Evolutionary conservation across 2,888 invertebrate genomes (phyloP).

Genomic region (Ophion slaviceki): DNA sequence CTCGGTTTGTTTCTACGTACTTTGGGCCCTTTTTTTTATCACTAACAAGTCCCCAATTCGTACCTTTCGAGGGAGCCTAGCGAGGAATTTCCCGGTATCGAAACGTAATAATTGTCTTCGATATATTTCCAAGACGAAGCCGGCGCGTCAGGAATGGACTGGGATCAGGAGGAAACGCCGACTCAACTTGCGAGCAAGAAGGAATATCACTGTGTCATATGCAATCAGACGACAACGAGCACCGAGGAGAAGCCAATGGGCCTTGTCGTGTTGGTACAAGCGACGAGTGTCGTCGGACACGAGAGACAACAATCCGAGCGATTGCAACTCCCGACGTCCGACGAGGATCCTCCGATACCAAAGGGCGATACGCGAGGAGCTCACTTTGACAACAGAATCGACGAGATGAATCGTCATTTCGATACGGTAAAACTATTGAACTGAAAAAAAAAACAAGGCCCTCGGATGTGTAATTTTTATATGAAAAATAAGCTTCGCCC

Average conservation of each 20-base stretch:
- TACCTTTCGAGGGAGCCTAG: not conserved
- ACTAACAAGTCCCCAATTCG: not conserved
- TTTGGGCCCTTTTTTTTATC: not conserved
- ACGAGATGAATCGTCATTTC: constrained; percentile 91
- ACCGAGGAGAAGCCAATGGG: constrained; percentile 94
- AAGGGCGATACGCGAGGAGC: constrained; percentile 89
- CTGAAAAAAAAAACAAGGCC: not conserved
- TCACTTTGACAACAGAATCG: constrained; percentile 91
- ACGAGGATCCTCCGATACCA: constrained; percentile 86
- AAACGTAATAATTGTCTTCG: not conserved
- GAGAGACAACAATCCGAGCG: constrained; percentile 86
- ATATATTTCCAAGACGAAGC: constrained; percentile 79
- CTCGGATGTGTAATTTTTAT: not conserved
- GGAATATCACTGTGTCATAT: constrained; percentile 98
- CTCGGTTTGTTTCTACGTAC: not conserved
- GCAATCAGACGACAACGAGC: constrained; percentile 95
- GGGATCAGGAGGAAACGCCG: constrained; percentile 86
- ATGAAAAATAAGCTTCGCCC: not conserved
- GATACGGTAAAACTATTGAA: constrained; percentile 85
- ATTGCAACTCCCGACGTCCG: constrained; percentile 87
- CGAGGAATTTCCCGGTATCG: not conserved
- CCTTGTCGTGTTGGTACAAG: constrained; percentile 92
- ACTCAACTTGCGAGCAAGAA: constrained; percentile 86
- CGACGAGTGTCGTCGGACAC: constrained; percentile 95
- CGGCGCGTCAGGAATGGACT: constrained; percentile 86